Evolutionary conservation across 1,140 invertebrate species (phyloP).

Genomic region (Trinorchestia longiramus): DNA sequence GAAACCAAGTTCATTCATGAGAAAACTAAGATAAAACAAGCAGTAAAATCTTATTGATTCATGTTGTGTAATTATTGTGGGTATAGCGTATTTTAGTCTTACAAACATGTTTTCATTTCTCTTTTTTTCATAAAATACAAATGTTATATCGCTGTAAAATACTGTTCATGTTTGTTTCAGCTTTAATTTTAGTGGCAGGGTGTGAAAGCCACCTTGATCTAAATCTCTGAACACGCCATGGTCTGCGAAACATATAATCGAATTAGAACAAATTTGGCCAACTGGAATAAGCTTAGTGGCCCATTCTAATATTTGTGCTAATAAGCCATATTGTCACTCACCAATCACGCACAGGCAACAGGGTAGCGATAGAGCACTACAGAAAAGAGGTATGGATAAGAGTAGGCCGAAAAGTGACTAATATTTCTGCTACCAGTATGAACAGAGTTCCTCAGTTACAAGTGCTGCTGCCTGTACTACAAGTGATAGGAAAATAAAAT

Average conservation of each 20-base stretch:
- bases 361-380: background rate
- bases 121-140: too few species aligned
- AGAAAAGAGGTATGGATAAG: background rate
- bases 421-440: background rate
- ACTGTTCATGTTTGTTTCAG: too few species aligned
- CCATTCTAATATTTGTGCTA: background rate
- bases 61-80: background rate
- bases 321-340: background rate
- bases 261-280: background rate
- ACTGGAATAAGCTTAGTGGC: too few species aligned
- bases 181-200: too few species aligned
- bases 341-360: background rate
- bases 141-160: too few species aligned
- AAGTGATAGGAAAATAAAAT: background rate
- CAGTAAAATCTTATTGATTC: background rate
- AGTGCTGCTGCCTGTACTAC: background rate
- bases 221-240: background rate
- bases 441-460: background rate
- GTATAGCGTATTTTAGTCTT: background rate
- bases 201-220: background rate
- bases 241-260: background rate
- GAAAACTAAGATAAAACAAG: too few species aligned
- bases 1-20: background rate
- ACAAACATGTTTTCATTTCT: too few species aligned
- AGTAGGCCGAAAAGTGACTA: background rate